phyloP scores from a whole-genome alignment of 92 coral and sea anemone genomes.

The Porites lobata region DNA sequence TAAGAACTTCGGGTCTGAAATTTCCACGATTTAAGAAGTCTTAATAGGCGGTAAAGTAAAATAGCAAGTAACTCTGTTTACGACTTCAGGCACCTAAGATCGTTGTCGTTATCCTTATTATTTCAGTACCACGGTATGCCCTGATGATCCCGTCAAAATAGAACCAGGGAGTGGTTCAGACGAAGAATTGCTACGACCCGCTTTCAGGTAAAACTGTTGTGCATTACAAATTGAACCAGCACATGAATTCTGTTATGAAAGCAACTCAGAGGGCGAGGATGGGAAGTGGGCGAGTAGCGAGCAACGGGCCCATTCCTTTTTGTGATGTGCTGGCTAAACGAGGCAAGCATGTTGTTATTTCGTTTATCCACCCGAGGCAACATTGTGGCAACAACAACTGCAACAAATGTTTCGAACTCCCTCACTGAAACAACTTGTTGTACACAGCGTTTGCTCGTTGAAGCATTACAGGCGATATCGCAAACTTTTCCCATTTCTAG shows the following conservation, averaged over 20 bases:
- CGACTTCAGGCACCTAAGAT: neutral
- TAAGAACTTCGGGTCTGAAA: neutral
- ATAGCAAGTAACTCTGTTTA: neutral
- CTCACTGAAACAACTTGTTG: too few species aligned
- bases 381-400: too few species aligned
- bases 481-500: too few species aligned
- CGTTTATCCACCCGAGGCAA: too few species aligned
- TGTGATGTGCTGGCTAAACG: too few species aligned
- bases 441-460: too few species aligned
- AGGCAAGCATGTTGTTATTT: too few species aligned
- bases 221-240: neutral
- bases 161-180: conserved; percentile 2
- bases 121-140: conserved; percentile 1
- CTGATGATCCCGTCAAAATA: conserved; percentile 6
- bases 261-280: too few species aligned
- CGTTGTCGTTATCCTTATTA: conserved; percentile 4
- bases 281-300: too few species aligned
- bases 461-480: too few species aligned
- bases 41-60: neutral
- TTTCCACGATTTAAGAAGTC: neutral
- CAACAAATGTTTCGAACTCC: too few species aligned
- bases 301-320: too few species aligned
- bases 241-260: neutral
- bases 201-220: conserved; percentile 3
- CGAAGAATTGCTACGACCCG: conserved; percentile 15